These are phyloP conservation scores for Euura lappo DNA, from an alignment of 1,140 invertebrate species.

Conservation along the genomic window DNA sequence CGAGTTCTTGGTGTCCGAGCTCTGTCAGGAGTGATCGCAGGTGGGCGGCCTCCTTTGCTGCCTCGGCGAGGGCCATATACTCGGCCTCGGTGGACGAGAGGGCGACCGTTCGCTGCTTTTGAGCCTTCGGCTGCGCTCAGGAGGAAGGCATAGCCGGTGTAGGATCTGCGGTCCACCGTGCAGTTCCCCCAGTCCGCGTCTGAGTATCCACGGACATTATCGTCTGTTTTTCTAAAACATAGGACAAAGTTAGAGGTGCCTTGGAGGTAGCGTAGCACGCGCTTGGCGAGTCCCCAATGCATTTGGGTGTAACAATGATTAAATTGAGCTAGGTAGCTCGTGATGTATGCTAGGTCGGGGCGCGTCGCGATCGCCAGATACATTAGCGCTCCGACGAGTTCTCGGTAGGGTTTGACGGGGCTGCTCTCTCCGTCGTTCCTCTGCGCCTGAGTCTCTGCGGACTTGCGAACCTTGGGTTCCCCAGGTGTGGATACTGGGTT, in stretches of 20 bases:
- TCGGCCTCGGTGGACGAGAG: constrained; percentile 50
- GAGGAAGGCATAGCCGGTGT: too few relatives aligned
- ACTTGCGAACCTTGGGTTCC: background rate
- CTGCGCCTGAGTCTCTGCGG: background rate
- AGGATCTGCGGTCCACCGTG: constrained; percentile 27
- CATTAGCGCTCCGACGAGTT: too few relatives aligned
- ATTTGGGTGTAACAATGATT: too few relatives aligned
- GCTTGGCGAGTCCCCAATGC: too few relatives aligned
- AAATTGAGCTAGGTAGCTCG: too few relatives aligned
- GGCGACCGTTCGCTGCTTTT: constrained; percentile 47
- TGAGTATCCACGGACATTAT: constrained; percentile 24
- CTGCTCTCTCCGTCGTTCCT: constrained; percentile 11
- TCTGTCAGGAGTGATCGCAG: too few relatives aligned
- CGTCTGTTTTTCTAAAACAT: background rate
- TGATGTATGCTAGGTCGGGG: too few relatives aligned
- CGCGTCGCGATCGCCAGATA: too few relatives aligned
- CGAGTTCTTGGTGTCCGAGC: background rate
- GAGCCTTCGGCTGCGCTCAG: constrained; percentile 28
- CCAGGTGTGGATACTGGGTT: constrained; percentile 31
- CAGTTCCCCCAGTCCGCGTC: constrained; percentile 39
- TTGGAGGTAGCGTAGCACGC: too few relatives aligned
- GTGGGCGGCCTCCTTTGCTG: too few relatives aligned
- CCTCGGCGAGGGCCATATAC: too few relatives aligned
- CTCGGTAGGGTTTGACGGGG: constrained; percentile 14
- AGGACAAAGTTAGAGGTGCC: too few relatives aligned